These are phyloP conservation scores for Monodelphis domestica DNA, from an alignment of 2,797 vertebrate species.

Conservation along the genomic window DNA sequence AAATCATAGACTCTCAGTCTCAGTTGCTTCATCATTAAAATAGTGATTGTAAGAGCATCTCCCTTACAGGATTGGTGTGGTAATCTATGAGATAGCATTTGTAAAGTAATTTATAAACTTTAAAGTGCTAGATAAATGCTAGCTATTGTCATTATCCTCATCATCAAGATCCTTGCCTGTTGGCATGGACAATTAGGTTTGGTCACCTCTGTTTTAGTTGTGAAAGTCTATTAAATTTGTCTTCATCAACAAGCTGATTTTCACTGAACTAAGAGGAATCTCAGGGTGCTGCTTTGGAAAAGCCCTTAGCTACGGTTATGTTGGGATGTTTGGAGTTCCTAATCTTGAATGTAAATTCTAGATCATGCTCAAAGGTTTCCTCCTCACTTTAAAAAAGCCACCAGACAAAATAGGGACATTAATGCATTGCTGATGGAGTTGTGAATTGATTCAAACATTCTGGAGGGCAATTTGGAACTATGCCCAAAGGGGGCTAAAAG, in stretches of 20 bases:
- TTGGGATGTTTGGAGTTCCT: background rate
- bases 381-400: background rate
- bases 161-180: background rate
- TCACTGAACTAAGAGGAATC: background rate
- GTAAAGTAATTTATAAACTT: background rate
- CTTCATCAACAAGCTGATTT: background rate
- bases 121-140: background rate
- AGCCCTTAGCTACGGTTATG: background rate
- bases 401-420: too few relatives aligned
- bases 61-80: background rate
- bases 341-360: background rate
- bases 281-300: background rate
- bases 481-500: too few relatives aligned
- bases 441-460: too few relatives aligned
- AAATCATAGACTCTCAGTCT: background rate
- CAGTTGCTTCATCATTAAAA: background rate
- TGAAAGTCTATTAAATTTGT: background rate
- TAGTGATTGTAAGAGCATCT: background rate
- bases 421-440: too few relatives aligned
- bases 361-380: background rate
- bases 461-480: too few relatives aligned
- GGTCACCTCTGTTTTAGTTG: background rate
- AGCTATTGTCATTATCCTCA: background rate
- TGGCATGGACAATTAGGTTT: background rate
- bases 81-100: background rate